Conservation (phyloP, 2,888 invertebrate species). For the Crematogaster levior region DNA sequence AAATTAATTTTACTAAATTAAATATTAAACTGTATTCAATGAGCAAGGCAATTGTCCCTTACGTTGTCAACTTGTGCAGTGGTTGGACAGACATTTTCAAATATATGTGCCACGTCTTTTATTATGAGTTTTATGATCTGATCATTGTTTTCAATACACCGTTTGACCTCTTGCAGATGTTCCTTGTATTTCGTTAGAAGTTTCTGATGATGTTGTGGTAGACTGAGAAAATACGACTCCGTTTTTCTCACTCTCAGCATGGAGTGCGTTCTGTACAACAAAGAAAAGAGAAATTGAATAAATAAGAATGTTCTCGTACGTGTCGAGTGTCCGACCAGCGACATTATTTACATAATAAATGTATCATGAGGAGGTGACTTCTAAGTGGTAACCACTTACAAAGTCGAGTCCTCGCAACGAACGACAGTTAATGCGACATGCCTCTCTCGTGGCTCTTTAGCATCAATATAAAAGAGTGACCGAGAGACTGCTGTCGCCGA, state of each 20-base stretch:
- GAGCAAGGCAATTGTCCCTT: constrained; percentile 71
- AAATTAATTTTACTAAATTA: no score
- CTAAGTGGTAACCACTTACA: background rate
- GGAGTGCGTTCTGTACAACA: constrained; percentile 89
- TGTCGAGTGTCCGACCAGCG: background rate
- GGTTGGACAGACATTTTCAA: constrained; percentile 90
- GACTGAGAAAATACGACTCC: constrained; percentile 90
- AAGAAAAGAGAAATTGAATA: constrained; percentile 11
- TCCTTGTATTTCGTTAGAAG: constrained; percentile 91
- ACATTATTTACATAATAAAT: background rate
- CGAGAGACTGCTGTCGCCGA: background rate
- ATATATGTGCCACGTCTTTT: constrained; percentile 93
- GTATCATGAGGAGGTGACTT: background rate
- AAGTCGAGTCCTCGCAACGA: background rate
- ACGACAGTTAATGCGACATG: background rate
- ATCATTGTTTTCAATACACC: constrained; percentile 92
- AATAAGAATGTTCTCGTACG: background rate
- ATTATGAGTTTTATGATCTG: constrained; percentile 90
- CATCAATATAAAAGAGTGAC: background rate
- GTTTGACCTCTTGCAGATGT: constrained; percentile 91
- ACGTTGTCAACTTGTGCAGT: constrained; percentile 82
- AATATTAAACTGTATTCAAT: background rate
- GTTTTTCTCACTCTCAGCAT: constrained; percentile 91
- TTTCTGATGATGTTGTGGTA: constrained; percentile 92
- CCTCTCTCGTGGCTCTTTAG: background rate